Evolutionary conservation across 53 echinoderm and acorn worm species (phyloP), one percentile per base, ranked within the genome.

Genomic region (Mesocentrotus franciscanus): DNA sequence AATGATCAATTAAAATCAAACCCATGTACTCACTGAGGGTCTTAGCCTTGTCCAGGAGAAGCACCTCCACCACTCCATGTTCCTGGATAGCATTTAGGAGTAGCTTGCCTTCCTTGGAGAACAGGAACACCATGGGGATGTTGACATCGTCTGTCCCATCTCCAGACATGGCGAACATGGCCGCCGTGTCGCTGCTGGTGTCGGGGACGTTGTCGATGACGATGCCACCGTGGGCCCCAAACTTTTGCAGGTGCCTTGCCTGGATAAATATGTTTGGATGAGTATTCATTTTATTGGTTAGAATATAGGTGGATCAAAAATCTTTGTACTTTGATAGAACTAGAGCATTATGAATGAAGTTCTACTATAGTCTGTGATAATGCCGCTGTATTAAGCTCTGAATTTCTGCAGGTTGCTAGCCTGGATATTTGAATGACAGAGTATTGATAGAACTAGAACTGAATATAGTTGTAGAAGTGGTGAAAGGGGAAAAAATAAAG

Each of bases 101-200:
- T 68, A 99, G 95, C 64, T 96, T 95, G 61, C 98, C 99, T 90
- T 99, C 99, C 94, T 99, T 99, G 94, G 94, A 95, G 96, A 99
- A 99, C 36, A 99, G 95, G 95, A 99, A 99, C 6, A 99, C 96
- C 71, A 96, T 95, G 8, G 97, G 97, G 61, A 99, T 98, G 92
- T 89, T 95, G 56, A 99, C 98, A 90, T 99, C 97, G 39, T 94
- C 70, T 30, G 93, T 98, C 30, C 99, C 99, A 83, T 99, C 99
- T 16, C 99, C 99, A 3, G 99, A 99, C 99, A 99, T 99, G 85
- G 99, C 98, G 84, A 99, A 99, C 87, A 97, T 96, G 22, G 97
- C 89, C 10, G 97, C 90, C 56, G 96, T 98, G 90, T 98, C 99
- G 84, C 97, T 97, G 96, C 97, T 97, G 79, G 97, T 96, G 30